Evolutionary conservation across 2,113 vertebrate genomes (phyloP), one percentile per base, ranked within the genome.

Genomic region (Gila orcuttii): DNA sequence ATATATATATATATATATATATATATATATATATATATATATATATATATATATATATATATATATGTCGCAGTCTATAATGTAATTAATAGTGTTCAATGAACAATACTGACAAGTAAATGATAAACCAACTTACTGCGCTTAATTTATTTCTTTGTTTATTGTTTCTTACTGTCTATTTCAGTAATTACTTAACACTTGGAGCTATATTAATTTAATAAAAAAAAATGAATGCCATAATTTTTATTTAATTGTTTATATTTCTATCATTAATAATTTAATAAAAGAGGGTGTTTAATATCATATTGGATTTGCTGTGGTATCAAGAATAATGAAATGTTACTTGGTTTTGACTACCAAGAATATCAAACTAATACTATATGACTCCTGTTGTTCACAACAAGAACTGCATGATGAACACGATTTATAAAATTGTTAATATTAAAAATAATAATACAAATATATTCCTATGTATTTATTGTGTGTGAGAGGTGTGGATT

Each of bases 151-250:
- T 76, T 76, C 74, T 52, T 50, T 76, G 15, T 52, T 52, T 74
- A 74, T 42, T 15, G 19, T n/a, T 17, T 11, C 12, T 28, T 12
- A 75, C 2, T 21, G 47, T 76, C 52, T 52, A 50, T 47, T 76
- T 52, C 3, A 52, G 25, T 52, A 19, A 76, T 76, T 52, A 28
- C 25, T 69, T 69, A 36, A 39, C 68, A 69, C 19, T 52, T 50
- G 74, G 47, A 31, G 74, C 74, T 28, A 25, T 50, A 45, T 4
- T 52, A 9, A 52, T 76, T 55, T 77, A 77, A 77, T 55, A 8
- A 31, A 77, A 77, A 76, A 55, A 77, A 55, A 31, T 50, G 74
- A 55, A 77, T n/a, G 7, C 39, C 74, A 77, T 77, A 15, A 77
- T 31, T 77, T 8, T 1, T 31, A 52, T 77, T 15, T 45, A 28